These are phyloP conservation scores for Agapornis canus DNA, from an alignment of 2,797 vertebrate genomes.

Conservation along the genomic window DNA sequence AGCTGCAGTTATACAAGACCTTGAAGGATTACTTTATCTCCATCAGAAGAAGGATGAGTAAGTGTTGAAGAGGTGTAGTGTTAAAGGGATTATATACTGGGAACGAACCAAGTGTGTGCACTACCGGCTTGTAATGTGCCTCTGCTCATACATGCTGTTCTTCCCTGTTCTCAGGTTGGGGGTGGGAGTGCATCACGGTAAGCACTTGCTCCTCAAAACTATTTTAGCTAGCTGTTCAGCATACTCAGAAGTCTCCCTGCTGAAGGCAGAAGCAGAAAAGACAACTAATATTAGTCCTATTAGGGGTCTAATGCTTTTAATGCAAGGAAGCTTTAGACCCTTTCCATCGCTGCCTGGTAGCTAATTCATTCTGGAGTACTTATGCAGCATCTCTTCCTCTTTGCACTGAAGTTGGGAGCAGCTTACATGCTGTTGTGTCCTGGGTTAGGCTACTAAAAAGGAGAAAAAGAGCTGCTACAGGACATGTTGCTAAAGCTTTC, in stretches of 20 bases:
- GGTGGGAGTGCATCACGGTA: slow-evolving; percentile 10
- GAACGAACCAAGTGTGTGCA: slow-evolving; percentile 5
- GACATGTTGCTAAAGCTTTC: neutral
- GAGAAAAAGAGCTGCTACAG: neutral
- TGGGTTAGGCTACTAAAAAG: neutral
- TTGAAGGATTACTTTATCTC: slow-evolving; percentile 7
- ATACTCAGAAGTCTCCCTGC: neutral
- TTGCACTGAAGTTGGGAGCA: neutral
- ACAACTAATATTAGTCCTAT: neutral
- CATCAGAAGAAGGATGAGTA: slow-evolving; percentile 59
- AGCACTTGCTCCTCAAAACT: neutral
- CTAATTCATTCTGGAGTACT: slow-evolving; percentile 1
- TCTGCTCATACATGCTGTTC: slow-evolving; percentile 26
- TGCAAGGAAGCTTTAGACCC: neutral
- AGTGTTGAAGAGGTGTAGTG: slow-evolving; percentile 62
- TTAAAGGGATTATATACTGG: slow-evolving; percentile 23
- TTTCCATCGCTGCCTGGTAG: slow-evolving; percentile 15
- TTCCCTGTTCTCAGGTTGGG: neutral
- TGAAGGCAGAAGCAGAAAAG: slow-evolving; percentile 28
- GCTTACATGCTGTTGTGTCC: neutral
- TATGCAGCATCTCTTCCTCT: neutral
- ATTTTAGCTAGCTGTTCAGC: neutral
- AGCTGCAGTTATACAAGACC: slow-evolving; percentile 17
- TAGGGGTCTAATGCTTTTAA: neutral
- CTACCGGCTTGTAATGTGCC: neutral